phyloP scores from a whole-genome alignment of 2,888 invertebrate species.

The Osmoderma eremita region DNA sequence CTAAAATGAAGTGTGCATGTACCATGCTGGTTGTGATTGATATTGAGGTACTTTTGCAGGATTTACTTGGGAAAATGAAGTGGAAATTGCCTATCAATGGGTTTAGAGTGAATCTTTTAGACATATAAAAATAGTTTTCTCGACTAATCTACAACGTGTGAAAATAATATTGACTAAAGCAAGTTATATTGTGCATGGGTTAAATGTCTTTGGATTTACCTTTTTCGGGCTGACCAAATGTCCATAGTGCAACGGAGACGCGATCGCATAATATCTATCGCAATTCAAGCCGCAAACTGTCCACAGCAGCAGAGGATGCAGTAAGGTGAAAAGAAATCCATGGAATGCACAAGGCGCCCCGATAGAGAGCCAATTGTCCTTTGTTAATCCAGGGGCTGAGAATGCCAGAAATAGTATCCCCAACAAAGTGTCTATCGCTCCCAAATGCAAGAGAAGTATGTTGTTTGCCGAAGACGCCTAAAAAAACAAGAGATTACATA shows the following conservation, averaged over 20 bases:
- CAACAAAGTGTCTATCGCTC: conserved; percentile 75
- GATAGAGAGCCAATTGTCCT: conserved; percentile 63
- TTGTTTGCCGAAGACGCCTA: conserved; percentile 76
- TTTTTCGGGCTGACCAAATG: conserved; percentile 79
- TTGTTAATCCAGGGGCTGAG: conserved; percentile 65
- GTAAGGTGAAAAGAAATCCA: conserved; percentile 74
- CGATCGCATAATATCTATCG: conserved; percentile 82
- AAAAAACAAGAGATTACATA: background rate
- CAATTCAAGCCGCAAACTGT: conserved; percentile 83
- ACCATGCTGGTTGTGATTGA: too few species aligned
- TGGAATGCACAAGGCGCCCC: conserved; percentile 72
- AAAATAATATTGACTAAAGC: too few species aligned
- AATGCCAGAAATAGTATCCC: conserved; percentile 72
- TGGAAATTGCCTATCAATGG: too few species aligned
- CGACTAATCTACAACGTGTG: too few species aligned
- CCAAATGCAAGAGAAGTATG: conserved; percentile 77
- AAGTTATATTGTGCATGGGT: background rate
- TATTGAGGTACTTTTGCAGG: too few species aligned
- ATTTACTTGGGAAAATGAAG: too few species aligned
- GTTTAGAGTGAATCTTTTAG: too few species aligned
- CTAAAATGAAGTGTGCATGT: too few species aligned
- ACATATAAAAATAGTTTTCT: too few species aligned
- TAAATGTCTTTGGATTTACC: conserved; percentile 59
- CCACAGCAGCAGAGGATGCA: conserved; percentile 81
- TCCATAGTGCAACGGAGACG: conserved; percentile 82